Conservation (phyloP, 2,888 invertebrate species). For the Pyrocoelia pectoralis region DNA sequence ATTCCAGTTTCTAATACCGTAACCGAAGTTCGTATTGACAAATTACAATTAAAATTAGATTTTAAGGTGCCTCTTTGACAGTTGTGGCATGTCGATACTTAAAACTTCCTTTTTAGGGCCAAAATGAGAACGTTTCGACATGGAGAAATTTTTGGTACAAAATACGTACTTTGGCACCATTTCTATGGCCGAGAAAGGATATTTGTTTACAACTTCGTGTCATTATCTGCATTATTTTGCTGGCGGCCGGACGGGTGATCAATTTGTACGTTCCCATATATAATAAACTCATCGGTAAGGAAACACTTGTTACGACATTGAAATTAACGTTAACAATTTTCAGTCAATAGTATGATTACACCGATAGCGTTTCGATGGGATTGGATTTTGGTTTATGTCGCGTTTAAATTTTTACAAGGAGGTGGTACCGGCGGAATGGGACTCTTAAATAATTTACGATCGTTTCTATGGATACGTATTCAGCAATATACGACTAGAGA, state of each 20-base stretch:
- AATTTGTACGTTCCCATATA: slow-evolving; percentile 95
- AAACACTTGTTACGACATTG: not conserved
- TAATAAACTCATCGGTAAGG: slow-evolving; percentile 87
- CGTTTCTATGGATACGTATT: slow-evolving; percentile 93
- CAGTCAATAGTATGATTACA: slow-evolving; percentile 81
- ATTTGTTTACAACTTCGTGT: slow-evolving; percentile 81
- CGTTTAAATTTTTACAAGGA: slow-evolving; percentile 93
- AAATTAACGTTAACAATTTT: too few species aligned
- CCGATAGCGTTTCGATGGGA: slow-evolving; percentile 84
- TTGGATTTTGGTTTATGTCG: slow-evolving; percentile 84
- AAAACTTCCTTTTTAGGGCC: slow-evolving; percentile 47
- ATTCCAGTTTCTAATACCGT: slow-evolving; percentile 19
- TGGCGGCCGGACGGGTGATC: slow-evolving; percentile 82
- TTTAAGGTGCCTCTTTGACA: slow-evolving; percentile 44
- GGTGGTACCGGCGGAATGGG: slow-evolving; percentile 95
- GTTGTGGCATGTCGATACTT: not conserved
- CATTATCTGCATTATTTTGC: slow-evolving; percentile 77
- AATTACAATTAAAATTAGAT: slow-evolving; percentile 49
- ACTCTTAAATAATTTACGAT: slow-evolving; percentile 87
- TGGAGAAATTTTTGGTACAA: slow-evolving; percentile 84
- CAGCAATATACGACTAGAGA: slow-evolving; percentile 96
- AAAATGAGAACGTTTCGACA: slow-evolving; percentile 72
- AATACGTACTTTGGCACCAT: slow-evolving; percentile 82
- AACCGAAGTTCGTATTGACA: slow-evolving; percentile 47
- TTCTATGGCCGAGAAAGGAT: slow-evolving; percentile 93